Conservation (phyloP, 2,888 invertebrate species). For the Aleiodes leptofemur region DNA sequence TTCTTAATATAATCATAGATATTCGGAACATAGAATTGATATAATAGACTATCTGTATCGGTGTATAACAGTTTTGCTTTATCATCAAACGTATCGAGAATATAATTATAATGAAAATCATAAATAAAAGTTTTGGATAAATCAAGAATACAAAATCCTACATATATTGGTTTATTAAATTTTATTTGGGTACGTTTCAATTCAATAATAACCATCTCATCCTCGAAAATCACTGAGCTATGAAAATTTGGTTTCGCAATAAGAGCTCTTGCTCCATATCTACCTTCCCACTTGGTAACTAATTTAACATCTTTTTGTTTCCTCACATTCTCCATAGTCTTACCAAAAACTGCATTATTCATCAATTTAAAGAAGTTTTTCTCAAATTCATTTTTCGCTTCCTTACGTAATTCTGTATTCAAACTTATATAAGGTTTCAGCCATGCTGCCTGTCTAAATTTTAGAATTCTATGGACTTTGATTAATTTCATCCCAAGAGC, state of each 20-base stretch:
- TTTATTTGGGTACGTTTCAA: conserved; percentile 58
- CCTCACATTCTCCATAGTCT: conserved; percentile 70
- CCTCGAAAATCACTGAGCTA: conserved; percentile 62
- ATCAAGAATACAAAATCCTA: conserved; percentile 71
- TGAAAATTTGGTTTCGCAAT: conserved; percentile 67
- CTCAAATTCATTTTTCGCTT: conserved; percentile 65
- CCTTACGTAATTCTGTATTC: conserved; percentile 66
- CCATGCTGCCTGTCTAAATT: conserved; percentile 66
- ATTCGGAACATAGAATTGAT: conserved; percentile 65
- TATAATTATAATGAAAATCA: background rate
- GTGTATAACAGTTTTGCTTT: background rate
- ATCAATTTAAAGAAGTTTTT: conserved; percentile 61
- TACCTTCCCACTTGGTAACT: conserved; percentile 64
- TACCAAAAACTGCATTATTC: conserved; percentile 38
- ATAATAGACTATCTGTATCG: conserved; percentile 62
- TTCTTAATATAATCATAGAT: conserved; percentile 62
- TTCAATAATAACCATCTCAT: conserved; percentile 68
- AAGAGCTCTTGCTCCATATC: conserved; percentile 63
- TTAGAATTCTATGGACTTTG: conserved; percentile 62
- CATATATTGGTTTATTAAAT: conserved; percentile 71
- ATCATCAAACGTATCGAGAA: background rate
- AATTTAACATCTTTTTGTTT: conserved; percentile 65
- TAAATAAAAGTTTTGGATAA: conserved; percentile 63
- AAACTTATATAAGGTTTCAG: conserved; percentile 58
- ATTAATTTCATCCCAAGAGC: conserved; percentile 55